These are phyloP conservation scores for Melanotaenia maccullochi DNA, from an alignment of 2,797 vertebrate genomes.

Conservation along the genomic window DNA sequence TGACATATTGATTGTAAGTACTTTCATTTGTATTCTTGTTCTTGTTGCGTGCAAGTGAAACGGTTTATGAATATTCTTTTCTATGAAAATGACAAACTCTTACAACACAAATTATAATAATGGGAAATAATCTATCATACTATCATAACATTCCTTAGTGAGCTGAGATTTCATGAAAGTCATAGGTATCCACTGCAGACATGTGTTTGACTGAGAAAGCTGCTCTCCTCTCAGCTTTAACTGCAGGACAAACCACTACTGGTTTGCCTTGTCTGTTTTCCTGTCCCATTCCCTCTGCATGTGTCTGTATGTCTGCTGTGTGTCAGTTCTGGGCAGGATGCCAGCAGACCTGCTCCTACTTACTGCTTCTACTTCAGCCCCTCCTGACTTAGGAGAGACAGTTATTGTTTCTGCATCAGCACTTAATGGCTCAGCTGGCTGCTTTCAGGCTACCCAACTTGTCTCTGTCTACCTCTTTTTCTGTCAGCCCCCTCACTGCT, in stretches of 20 bases:
- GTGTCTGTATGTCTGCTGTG: conserved; percentile 64
- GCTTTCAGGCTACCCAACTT: conserved; percentile 71
- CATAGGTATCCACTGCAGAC: conserved; percentile 5
- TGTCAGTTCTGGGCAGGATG: conserved; percentile 66
- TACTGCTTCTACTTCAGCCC: conserved; percentile 73
- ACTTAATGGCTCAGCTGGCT: conserved; percentile 79
- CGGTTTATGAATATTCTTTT: neutral
- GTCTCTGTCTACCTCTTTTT: conserved; percentile 70
- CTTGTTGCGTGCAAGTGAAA: conserved; percentile 3
- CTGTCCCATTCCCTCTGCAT: conserved; percentile 58
- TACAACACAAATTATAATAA: neutral
- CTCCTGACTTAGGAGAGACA: conserved; percentile 75
- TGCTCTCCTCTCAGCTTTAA: conserved; percentile 37
- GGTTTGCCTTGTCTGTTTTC: conserved; percentile 65
- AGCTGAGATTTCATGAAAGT: neutral
- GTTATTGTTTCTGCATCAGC: conserved; percentile 80
- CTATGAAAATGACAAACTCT: neutral
- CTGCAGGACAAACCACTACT: conserved; percentile 53
- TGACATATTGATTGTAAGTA: neutral
- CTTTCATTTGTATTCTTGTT: neutral
- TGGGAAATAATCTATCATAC: neutral
- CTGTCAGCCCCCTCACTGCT: conserved; percentile 66
- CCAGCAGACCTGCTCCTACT: conserved; percentile 77
- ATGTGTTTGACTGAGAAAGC: conserved; percentile 30
- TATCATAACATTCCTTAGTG: neutral